A percentile compares a stretch with the other conserved stretches of the same genome.
Conservation (phyloP, 2,797 vertebrate species). For the Argya squamiceps region DNA sequence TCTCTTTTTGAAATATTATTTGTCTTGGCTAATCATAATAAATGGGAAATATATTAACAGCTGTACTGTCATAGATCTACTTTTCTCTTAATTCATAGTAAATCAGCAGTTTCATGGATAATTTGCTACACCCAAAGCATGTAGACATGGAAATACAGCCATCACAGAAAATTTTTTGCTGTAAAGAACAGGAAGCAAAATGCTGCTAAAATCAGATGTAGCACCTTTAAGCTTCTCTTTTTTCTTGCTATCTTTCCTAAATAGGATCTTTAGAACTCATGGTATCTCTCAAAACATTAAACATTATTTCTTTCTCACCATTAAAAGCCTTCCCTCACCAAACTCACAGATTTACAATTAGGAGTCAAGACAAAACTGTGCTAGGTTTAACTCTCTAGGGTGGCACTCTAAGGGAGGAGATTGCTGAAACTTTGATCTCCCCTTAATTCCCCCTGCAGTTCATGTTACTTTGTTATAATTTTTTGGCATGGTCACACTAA, state of each 20-base stretch:
- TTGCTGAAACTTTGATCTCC: background rate
- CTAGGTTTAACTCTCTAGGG: background rate
- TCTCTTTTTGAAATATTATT: background rate
- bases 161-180: background rate
- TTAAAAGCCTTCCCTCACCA: background rate
- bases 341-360: background rate
- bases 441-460: background rate
- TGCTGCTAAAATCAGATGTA: background rate
- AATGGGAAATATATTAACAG: slow-evolving; percentile 14
- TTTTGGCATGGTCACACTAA: background rate
- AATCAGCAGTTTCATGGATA: background rate
- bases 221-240: background rate
- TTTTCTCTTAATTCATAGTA: slow-evolving; percentile 14
- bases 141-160: background rate
- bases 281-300: background rate
- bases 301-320: background rate
- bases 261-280: background rate
- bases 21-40: background rate
- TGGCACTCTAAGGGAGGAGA: background rate
- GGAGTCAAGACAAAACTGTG: background rate
- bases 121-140: background rate
- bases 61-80: background rate
- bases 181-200: background rate
- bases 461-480: background rate
- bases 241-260: background rate